Percentiles rank a stretch among this genome's conserved stretches.
Evolutionary conservation across 1,140 invertebrate species (phyloP).

Genomic region (Zaprionus camerounensis): DNA sequence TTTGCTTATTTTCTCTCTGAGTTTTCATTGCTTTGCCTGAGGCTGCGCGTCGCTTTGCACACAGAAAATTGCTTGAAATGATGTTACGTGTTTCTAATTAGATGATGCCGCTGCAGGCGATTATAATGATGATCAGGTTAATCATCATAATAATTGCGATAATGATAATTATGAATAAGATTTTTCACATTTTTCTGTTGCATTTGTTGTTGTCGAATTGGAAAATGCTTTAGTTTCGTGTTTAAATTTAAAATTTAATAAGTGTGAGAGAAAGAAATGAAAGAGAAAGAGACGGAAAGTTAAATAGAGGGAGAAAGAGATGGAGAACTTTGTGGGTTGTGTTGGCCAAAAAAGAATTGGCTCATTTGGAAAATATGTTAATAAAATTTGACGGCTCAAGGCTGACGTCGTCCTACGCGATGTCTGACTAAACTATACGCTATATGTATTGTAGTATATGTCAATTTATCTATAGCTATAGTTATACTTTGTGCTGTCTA

Average conservation of each 20-base stretch:
- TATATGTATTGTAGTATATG: neutral
- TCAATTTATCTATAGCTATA: neutral
- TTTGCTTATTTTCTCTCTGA: conserved; percentile 16
- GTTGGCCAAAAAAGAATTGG: conserved; percentile 5
- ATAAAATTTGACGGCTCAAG: conserved; percentile 41
- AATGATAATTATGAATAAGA: conserved; percentile 13
- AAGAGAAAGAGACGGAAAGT: neutral
- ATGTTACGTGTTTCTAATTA: conserved; percentile 54
- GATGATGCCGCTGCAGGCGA: conserved; percentile 30
- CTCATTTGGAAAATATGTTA: conserved; percentile 47
- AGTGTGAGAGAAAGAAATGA: neutral
- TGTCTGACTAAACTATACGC: conserved; percentile 11
- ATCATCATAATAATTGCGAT: conserved; percentile 21
- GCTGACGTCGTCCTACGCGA: conserved; percentile 4
- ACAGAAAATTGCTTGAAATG: conserved; percentile 40
- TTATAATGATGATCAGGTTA: conserved; percentile 30
- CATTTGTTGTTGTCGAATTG: conserved; percentile 29
- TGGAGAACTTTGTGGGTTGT: neutral
- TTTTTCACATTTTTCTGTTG: conserved; percentile 10
- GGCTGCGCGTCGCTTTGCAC: conserved; percentile 22
- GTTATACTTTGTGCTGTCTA: neutral
- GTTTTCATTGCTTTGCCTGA: conserved; percentile 30
- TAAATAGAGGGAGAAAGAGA: neutral
- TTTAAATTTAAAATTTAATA: conserved; percentile 30
- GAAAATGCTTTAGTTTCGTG: conserved; percentile 32